phyloP scores from a whole-genome alignment of 1,140 invertebrate species.

The Procambarus virginalis region DNA sequence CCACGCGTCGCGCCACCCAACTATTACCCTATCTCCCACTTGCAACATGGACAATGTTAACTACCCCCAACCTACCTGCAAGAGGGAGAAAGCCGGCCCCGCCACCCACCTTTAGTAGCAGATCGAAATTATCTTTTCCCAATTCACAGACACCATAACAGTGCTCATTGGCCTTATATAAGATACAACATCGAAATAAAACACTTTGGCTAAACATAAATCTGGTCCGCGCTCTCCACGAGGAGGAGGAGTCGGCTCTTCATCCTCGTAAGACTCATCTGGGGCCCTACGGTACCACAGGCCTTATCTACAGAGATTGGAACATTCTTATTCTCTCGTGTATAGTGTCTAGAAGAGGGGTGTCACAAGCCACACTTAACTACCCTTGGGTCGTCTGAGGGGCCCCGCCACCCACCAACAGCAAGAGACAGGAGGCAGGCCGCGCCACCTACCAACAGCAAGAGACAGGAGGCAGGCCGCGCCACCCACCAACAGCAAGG shows the following conservation, averaged over 20 bases:
- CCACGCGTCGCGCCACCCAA: not conserved
- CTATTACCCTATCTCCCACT: not conserved
- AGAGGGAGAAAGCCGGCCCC: not conserved
- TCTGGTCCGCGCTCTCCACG: not conserved
- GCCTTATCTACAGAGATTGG: no score
- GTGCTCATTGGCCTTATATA: no score
- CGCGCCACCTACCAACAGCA: not conserved
- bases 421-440: not conserved
- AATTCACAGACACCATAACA: no score
- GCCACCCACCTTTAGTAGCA: constrained; percentile 8
- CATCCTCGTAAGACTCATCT: no score
- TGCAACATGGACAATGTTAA: no score
- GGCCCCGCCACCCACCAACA: not conserved
- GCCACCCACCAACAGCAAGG: constrained; percentile 23
- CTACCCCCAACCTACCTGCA: not conserved
- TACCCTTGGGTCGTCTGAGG: not conserved
- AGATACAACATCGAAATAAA: no score
- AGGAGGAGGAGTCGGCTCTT: not conserved
- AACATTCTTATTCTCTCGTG: no score
- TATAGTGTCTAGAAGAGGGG: no score
- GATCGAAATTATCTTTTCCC: no score
- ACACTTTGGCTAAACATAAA: no score
- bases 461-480: not conserved
- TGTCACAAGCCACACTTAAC: no score
- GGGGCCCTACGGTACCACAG: no score